Evolutionary conservation across 2,888 invertebrate species (phyloP).

Genomic region (Drosophila koepferae): DNA sequence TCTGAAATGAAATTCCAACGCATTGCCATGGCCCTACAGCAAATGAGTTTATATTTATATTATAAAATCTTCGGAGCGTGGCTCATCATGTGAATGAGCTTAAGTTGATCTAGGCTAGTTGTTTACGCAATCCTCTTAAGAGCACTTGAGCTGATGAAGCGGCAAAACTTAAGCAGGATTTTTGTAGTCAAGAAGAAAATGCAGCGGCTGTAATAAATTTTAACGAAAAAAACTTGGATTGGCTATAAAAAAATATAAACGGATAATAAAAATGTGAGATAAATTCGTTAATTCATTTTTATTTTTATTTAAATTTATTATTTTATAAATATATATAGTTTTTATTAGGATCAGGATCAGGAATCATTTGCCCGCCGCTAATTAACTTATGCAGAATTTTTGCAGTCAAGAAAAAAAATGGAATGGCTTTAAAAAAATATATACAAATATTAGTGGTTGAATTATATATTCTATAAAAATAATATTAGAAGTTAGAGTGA

Average conservation of each 20-base stretch:
- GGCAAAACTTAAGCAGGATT: constrained; percentile 14
- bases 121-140: constrained; percentile 39
- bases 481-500: too few species aligned
- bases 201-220: neutral
- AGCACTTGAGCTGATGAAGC: constrained; percentile 9
- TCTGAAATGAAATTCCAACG: neutral
- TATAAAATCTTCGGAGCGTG: neutral
- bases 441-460: too few species aligned
- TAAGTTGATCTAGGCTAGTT: constrained; percentile 17
- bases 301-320: neutral
- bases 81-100: constrained; percentile 2
- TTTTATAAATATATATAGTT: neutral
- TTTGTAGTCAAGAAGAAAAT: neutral
- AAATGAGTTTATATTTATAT: neutral
- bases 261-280: too few species aligned
- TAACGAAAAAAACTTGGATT: neutral
- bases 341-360: too few species aligned
- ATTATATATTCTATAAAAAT: too few species aligned
- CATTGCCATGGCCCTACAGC: neutral
- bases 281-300: too few species aligned
- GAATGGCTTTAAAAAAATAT: too few species aligned
- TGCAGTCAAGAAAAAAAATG: too few species aligned
- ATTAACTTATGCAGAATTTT: too few species aligned
- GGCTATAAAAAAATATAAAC: too few species aligned
- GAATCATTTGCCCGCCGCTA: too few species aligned